phyloP scores from a whole-genome alignment of 2,113 vertebrate species.

The Electrona antarctica region DNA sequence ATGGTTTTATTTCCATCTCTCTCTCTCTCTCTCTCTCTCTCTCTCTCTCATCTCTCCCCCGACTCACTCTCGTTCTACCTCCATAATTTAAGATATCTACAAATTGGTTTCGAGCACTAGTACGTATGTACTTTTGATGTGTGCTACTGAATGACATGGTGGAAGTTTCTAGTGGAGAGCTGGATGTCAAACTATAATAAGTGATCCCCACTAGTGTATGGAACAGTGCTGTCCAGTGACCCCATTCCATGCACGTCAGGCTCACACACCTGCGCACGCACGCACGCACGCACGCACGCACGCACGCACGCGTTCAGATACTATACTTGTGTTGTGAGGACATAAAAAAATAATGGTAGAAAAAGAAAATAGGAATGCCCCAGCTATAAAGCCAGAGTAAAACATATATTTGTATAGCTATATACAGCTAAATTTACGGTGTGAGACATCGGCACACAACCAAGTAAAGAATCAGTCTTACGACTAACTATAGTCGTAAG shows the following conservation, averaged over 20 bases:
- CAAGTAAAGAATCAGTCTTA: too few relatives aligned
- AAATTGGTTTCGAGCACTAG: too few relatives aligned
- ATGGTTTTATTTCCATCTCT: neutral
- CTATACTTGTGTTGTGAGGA: too few relatives aligned
- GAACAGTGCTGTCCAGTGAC: slow-evolving; percentile 19
- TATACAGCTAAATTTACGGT: too few relatives aligned
- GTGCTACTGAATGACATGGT: too few relatives aligned
- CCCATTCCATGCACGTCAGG: neutral
- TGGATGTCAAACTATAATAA: slow-evolving; percentile 39
- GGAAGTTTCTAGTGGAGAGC: slow-evolving; percentile 20
- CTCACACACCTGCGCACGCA: neutral
- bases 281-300: neutral
- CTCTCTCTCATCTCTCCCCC: slow-evolving; percentile 14
- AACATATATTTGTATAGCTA: too few relatives aligned
- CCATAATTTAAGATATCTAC: slow-evolving; percentile 15
- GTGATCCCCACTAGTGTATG: slow-evolving; percentile 31
- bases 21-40: slow-evolving; percentile 10
- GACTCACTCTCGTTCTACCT: neutral
- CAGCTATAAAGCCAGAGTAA: too few relatives aligned
- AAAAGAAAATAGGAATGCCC: too few relatives aligned
- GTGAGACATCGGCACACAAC: too few relatives aligned
- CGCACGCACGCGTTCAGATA: neutral
- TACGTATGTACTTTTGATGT: too few relatives aligned
- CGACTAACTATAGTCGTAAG: too few relatives aligned
- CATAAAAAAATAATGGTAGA: too few relatives aligned